Conservation (phyloP, 2,797 vertebrate genomes). For the Sebastes kiyomatsui region DNA sequence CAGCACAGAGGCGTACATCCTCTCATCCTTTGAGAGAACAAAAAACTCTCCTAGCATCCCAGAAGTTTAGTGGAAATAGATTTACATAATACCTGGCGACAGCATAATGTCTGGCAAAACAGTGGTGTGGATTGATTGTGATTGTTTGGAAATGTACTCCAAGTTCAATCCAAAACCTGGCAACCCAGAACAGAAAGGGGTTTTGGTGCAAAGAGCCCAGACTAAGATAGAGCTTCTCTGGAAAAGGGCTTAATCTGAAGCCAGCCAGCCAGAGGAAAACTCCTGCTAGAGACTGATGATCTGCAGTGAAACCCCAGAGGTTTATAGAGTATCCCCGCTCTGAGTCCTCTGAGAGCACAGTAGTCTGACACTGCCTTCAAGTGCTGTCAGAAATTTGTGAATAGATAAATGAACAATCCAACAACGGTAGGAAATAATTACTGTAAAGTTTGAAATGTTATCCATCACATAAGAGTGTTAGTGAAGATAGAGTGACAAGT, state of each 20-base stretch:
- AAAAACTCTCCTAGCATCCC: conserved; percentile 4
- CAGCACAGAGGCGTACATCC: conserved; percentile 7
- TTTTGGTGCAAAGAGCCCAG: not conserved
- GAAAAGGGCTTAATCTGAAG: conserved; percentile 11
- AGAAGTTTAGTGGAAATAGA: conserved; percentile 45
- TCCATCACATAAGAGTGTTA: no score
- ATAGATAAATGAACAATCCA: not conserved
- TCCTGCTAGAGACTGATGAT: conserved; percentile 1
- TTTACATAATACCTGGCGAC: conserved; percentile 45
- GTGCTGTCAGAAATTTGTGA: not conserved
- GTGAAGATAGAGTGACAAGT: no score
- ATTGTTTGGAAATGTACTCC: conserved; percentile 34
- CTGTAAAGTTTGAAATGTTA: not conserved
- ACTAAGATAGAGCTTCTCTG: not conserved
- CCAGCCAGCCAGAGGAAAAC: conserved; percentile 2
- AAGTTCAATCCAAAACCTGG: conserved; percentile 29
- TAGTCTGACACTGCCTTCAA: not conserved
- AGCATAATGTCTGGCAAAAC: conserved; percentile 41
- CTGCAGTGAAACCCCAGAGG: not conserved
- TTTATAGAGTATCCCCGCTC: not conserved
- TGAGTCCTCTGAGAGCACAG: not conserved
- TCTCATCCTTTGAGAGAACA: conserved; percentile 5
- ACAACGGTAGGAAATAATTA: not conserved
- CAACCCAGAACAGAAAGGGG: not conserved
- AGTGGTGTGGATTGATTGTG: conserved; percentile 22